Evolutionary conservation across 2,797 vertebrate genomes (phyloP).

Genomic region (Brotula barbata): DNA sequence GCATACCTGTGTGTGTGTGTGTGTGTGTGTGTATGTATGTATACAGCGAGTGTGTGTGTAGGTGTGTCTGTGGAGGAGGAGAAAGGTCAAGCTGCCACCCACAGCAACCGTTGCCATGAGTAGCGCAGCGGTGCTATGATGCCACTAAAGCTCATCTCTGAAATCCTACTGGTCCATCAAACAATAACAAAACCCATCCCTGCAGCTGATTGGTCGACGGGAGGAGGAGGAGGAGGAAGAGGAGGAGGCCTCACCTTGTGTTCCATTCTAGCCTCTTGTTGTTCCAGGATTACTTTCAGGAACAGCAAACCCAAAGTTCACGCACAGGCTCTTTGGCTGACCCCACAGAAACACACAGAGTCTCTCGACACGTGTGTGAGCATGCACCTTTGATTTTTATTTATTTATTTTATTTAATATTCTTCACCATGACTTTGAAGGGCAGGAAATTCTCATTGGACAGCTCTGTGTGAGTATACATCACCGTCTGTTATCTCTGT

Average conservation of each 20-base stretch:
- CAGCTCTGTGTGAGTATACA: slow-evolving; percentile 67
- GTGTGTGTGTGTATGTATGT: neutral
- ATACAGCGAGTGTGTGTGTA: neutral
- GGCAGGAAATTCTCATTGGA: slow-evolving; percentile 69
- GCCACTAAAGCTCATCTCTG: slow-evolving; percentile 5
- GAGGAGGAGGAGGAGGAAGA: neutral
- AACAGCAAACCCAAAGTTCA: slow-evolving; percentile 4
- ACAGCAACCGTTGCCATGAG: slow-evolving; percentile 12
- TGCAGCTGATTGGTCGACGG: slow-evolving; percentile 15
- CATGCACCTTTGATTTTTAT: neutral
- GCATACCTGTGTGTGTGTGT: slow-evolving; percentile 17
- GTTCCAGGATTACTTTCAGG: neutral
- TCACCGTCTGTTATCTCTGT: neutral
- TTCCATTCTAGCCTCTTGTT: slow-evolving; percentile 14
- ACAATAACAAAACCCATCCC: neutral
- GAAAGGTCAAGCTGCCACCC: neutral
- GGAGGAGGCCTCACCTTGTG: neutral
- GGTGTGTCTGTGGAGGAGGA: slow-evolving; percentile 8
- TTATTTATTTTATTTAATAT: no score
- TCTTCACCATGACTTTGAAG: slow-evolving; percentile 62
- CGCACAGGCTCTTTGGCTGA: neutral
- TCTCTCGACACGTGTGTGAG: neutral
- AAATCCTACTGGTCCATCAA: slow-evolving; percentile 14
- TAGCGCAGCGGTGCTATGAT: neutral
- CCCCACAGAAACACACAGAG: neutral